A percentile compares a stretch with the other conserved stretches of the same genome.
Conservation (phyloP, 2,797 vertebrate species). For the Siniperca obscura region DNA sequence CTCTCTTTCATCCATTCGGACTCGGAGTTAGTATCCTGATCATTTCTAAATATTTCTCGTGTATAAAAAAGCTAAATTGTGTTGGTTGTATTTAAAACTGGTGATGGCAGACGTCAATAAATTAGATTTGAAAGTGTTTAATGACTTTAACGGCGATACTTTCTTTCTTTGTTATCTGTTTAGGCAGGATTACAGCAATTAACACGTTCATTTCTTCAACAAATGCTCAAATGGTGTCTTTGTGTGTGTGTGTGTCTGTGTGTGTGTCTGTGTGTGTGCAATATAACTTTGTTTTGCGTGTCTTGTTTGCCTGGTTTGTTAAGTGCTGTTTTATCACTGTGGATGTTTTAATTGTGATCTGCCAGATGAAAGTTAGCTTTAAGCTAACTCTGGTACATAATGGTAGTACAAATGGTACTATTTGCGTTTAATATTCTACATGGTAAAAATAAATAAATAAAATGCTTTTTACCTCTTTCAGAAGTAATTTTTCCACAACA, state of each 20-base stretch:
- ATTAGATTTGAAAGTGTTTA: not conserved
- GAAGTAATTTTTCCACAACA: not conserved
- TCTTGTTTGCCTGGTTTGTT: too few species aligned
- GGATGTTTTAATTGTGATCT: too few species aligned
- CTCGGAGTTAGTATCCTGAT: not conserved
- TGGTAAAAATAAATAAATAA: too few species aligned
- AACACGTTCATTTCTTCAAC: not conserved
- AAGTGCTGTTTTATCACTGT: too few species aligned
- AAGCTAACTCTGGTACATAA: too few species aligned
- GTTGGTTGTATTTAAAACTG: not conserved
- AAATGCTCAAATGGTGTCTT: not conserved
- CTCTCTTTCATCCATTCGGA: too few species aligned
- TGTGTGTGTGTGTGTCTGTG: too few species aligned
- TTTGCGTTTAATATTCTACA: too few species aligned
- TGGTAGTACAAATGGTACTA: too few species aligned
- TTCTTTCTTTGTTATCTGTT: not conserved
- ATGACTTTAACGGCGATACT: not conserved
- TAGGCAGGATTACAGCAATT: not conserved
- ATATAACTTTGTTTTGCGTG: too few species aligned
- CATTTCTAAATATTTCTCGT: not conserved
- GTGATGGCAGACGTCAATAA: not conserved
- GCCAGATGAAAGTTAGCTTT: too few species aligned
- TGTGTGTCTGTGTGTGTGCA: too few species aligned
- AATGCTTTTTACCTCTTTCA: not conserved
- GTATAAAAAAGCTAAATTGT: not conserved